Conservation (phyloP, 2,797 vertebrate species). For the Melanogrammus aeglefinus region DNA sequence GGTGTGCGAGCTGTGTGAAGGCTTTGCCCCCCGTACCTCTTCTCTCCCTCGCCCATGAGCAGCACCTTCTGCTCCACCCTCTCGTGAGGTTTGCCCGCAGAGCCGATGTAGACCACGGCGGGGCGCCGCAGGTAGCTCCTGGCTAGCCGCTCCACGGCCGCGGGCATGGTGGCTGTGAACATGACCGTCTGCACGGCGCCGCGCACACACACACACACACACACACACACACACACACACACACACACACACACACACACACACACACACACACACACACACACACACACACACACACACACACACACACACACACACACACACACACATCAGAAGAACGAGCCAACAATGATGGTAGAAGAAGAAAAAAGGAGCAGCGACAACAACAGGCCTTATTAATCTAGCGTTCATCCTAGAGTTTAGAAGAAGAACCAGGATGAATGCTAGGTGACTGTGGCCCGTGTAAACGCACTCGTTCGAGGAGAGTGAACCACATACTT, state of each 20-base stretch:
- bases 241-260: not conserved
- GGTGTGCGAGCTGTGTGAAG: not conserved
- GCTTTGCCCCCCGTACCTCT: constrained; percentile 75
- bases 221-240: not conserved
- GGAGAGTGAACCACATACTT: constrained; percentile 71
- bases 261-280: not conserved
- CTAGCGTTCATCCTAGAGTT: not conserved
- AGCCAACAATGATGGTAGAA: not conserved
- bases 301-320: constrained; percentile 1
- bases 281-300: not conserved
- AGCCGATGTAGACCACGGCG: constrained; percentile 97
- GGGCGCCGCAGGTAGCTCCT: constrained; percentile 92
- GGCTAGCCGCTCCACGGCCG: constrained; percentile 91
- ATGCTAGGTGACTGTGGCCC: not conserved
- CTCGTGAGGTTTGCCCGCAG: constrained; percentile 97
- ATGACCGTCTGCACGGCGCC: constrained; percentile 93
- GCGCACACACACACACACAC: not conserved
- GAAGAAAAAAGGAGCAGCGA: not conserved
- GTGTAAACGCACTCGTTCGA: not conserved
- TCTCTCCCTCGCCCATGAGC: constrained; percentile 96
- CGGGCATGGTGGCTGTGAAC: constrained; percentile 98
- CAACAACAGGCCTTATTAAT: not conserved
- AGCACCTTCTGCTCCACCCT: constrained; percentile 97
- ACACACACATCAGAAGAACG: not conserved
- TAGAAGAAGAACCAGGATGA: not conserved